These are phyloP conservation scores for Oncopodura yosiiana DNA, from an alignment of 1,140 invertebrate genomes.

Conservation along the genomic window DNA sequence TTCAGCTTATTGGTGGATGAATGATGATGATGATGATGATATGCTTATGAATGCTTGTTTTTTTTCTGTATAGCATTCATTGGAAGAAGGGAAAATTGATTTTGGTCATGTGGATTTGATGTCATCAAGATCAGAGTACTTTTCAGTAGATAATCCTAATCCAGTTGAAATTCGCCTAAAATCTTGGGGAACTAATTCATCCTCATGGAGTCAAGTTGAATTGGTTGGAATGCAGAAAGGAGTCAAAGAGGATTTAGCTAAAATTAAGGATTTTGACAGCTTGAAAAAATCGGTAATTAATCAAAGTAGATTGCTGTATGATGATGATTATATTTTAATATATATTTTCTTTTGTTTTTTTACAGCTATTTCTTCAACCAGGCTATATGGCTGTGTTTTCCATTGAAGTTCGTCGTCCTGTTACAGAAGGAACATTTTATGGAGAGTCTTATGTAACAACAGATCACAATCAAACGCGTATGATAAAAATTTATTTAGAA, in stretches of 20 bases:
- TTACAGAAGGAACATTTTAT: constrained; percentile 56
- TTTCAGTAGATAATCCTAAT: constrained; percentile 65
- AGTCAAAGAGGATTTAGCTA: constrained; percentile 30
- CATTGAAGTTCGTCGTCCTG: constrained; percentile 57
- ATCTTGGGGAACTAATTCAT: constrained; percentile 57
- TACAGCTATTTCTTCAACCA: constrained; percentile 51
- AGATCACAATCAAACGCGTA: constrained; percentile 32
- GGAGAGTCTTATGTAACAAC: constrained; percentile 48
- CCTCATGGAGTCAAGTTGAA: constrained; percentile 54
- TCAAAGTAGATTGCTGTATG: neutral
- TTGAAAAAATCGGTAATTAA: constrained; percentile 30
- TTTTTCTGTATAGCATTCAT: constrained; percentile 27
- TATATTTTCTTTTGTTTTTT: constrained; percentile 26
- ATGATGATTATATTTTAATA: neutral
- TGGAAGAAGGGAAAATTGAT: constrained; percentile 53
- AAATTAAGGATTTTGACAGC: constrained; percentile 33
- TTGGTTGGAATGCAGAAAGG: constrained; percentile 60
- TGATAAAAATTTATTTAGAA: neutral
- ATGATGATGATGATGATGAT: no score
- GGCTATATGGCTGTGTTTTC: constrained; percentile 62
- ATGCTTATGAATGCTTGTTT: constrained; percentile 42
- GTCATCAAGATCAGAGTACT: constrained; percentile 55
- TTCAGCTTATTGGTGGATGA: constrained; percentile 22
- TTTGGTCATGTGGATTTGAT: constrained; percentile 64
- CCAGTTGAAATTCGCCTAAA: constrained; percentile 58